phyloP scores from a whole-genome alignment of 1,140 invertebrate species.

The Mercenaria mercenaria region DNA sequence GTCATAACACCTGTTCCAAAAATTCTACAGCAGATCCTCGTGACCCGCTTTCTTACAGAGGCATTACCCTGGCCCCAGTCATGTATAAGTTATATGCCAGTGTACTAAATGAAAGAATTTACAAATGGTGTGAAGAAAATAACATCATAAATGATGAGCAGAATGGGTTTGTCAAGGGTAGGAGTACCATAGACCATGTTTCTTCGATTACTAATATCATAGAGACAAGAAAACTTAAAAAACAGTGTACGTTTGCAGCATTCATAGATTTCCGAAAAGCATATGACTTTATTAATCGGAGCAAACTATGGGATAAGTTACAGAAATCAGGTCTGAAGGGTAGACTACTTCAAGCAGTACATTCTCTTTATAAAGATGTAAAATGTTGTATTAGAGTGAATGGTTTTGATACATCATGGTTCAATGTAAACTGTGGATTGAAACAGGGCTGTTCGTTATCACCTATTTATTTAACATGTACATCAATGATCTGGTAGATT shows the following conservation, averaged over 20 bases:
- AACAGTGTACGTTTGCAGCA: no score
- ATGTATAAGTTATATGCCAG: constrained; percentile 27
- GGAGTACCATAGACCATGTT: no score
- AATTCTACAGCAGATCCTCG: constrained; percentile 10
- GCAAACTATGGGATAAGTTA: no score
- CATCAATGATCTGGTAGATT: constrained; percentile 23
- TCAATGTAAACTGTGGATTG: background rate
- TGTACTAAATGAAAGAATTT: constrained; percentile 30
- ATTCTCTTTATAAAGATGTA: background rate
- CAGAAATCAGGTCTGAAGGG: background rate
- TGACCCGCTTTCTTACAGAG: constrained; percentile 48
- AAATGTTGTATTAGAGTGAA: background rate
- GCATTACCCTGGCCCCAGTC: background rate
- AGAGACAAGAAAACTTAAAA: no score
- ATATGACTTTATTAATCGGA: no score
- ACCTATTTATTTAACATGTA: constrained; percentile 37
- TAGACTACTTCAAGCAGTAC: background rate
- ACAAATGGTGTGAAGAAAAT: background rate
- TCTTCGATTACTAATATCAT: no score
- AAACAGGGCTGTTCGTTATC: no score
- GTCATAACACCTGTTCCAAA: constrained; percentile 53
- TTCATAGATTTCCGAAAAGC: no score
- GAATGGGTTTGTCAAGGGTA: no score
- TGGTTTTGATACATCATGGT: background rate
- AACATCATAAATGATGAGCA: no score